Conservation (phyloP, 35 echinoderm and acorn worm genomes). For the Apostichopus japonicus region DNA sequence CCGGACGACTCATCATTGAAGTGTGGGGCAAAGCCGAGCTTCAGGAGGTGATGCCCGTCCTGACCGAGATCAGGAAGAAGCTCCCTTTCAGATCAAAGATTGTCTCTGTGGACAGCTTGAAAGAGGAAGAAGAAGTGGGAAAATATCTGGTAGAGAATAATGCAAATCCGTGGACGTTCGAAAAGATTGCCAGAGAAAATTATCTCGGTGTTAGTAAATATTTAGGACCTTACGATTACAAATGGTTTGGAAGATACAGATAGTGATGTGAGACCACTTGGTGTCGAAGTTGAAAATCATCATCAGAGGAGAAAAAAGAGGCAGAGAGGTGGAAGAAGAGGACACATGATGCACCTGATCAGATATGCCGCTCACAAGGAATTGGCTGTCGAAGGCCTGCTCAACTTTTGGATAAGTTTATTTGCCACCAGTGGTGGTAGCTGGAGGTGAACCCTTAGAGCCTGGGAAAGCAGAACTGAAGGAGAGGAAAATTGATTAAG, state of each 20-base stretch:
- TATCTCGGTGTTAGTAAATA: conserved; percentile 86
- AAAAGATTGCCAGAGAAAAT: conserved; percentile 84
- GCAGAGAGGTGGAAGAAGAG: too few relatives aligned
- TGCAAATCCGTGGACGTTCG: conserved; percentile 93
- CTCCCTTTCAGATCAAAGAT: conserved; percentile 85
- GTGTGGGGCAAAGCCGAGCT: conserved; percentile 67
- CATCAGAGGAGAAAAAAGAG: background rate
- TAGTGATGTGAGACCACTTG: background rate
- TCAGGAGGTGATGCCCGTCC: conserved; percentile 66
- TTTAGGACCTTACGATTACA: conserved; percentile 94
- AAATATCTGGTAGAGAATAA: conserved; percentile 55
- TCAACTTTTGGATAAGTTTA: too few relatives aligned
- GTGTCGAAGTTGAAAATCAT: background rate
- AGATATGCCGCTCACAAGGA: too few relatives aligned
- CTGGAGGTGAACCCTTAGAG: too few relatives aligned
- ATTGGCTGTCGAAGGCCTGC: too few relatives aligned
- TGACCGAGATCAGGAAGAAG: conserved; percentile 78
- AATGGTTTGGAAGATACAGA: conserved; percentile 87
- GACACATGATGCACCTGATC: too few relatives aligned
- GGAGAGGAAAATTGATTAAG: too few relatives aligned
- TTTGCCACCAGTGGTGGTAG: too few relatives aligned
- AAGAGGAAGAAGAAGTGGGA: conserved; percentile 36
- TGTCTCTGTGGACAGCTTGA: conserved; percentile 69
- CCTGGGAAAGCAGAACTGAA: too few relatives aligned
- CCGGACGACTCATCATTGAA: conserved; percentile 80